These are phyloP conservation scores for Tragelaphus scriptus DNA, from an alignment of 2,113 vertebrate genomes.

Conservation along the genomic window DNA sequence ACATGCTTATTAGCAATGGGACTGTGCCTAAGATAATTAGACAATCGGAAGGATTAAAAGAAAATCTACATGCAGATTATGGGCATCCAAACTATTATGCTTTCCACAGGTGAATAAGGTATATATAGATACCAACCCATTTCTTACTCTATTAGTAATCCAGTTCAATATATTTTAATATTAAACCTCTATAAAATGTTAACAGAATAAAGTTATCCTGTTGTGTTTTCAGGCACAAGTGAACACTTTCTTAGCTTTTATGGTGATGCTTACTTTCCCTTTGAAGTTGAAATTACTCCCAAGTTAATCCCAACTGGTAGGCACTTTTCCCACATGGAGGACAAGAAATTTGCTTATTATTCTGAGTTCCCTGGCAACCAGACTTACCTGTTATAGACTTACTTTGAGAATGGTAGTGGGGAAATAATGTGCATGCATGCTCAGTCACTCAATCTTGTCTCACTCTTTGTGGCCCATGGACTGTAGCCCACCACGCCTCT, in stretches of 20 bases:
- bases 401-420: background rate
- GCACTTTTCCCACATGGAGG: background rate
- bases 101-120: background rate
- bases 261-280: background rate
- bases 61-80: background rate
- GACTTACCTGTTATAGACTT: background rate
- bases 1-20: background rate
- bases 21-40: background rate
- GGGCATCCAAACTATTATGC: background rate
- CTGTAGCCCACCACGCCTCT: background rate
- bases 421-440: accelerated
- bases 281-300: background rate
- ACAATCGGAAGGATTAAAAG: background rate
- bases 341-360: background rate
- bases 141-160: background rate
- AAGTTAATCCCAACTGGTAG: background rate
- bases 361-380: background rate
- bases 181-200: background rate
- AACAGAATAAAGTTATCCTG: background rate
- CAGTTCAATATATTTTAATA: background rate
- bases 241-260: background rate
- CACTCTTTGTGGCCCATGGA: background rate
- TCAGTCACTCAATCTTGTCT: background rate
- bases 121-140: background rate
- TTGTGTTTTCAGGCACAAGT: background rate